A percentile compares a stretch with the other conserved stretches of the same genome.
Evolutionary conservation across 2,888 invertebrate species (phyloP).

Genomic region (Crioceris asparagi): DNA sequence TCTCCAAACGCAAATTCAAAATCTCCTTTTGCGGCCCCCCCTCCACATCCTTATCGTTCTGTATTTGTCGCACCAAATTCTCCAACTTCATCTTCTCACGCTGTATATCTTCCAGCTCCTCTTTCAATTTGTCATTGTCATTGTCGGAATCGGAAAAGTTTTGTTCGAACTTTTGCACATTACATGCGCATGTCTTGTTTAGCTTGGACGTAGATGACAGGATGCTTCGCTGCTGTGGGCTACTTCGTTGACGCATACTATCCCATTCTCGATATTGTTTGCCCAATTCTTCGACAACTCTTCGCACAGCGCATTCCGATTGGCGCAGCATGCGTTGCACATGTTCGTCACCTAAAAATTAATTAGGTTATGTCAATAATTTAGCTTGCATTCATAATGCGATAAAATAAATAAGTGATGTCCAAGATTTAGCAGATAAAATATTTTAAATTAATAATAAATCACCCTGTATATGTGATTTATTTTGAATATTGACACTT

Average conservation of each 20-base stretch:
- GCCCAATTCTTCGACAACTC: conserved; percentile 29
- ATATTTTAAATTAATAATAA: not conserved
- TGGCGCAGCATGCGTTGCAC: conserved; percentile 30
- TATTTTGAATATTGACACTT: no score
- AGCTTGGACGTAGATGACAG: not conserved
- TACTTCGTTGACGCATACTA: not conserved
- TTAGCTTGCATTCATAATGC: no score
- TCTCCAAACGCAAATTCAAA: conserved; percentile 5
- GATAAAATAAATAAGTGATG: no score
- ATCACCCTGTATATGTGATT: no score
- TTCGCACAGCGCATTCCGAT: conserved; percentile 31
- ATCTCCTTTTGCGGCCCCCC: conserved; percentile 8
- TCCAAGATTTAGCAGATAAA: not conserved
- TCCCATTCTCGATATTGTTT: conserved; percentile 28
- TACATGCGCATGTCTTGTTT: not conserved
- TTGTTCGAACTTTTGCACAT: not conserved
- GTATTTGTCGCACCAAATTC: conserved; percentile 7
- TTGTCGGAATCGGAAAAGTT: conserved; percentile 8
- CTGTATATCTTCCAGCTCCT: conserved; percentile 9
- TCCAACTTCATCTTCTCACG: conserved; percentile 8
- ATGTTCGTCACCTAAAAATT: conserved; percentile 30
- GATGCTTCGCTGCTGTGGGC: not conserved
- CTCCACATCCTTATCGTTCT: conserved; percentile 4
- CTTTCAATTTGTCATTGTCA: conserved; percentile 8
- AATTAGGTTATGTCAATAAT: no score